These are phyloP conservation scores for Tachina lurida DNA, from an alignment of 2,888 invertebrate genomes.

Conservation along the genomic window DNA sequence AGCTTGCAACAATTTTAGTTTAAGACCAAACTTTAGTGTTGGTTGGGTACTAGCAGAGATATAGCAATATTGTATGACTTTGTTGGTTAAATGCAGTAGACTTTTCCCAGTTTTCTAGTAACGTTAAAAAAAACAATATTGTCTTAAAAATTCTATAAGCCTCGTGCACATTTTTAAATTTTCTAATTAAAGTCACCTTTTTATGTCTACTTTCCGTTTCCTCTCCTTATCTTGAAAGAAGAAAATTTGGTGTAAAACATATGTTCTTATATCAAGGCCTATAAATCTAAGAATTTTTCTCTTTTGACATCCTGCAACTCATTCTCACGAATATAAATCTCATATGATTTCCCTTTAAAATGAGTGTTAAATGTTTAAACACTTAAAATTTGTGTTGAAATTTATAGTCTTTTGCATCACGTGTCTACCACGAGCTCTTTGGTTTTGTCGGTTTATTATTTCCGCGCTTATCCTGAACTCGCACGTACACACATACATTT, in stretches of 20 bases:
- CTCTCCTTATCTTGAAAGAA: conserved; percentile 7
- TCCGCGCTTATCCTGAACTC: conserved; percentile 72
- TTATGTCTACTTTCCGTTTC: conserved; percentile 28
- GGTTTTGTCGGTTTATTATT: conserved; percentile 74
- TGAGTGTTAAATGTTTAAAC: conserved; percentile 78
- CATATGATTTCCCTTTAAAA: conserved; percentile 27
- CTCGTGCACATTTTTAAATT: conserved; percentile 5
- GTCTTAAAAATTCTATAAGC: not conserved
- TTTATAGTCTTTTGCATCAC: conserved; percentile 82
- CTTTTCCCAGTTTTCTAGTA: not conserved
- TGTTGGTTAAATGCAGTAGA: conserved; percentile 33
- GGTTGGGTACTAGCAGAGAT: not conserved
- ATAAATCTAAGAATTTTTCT: conserved; percentile 37
- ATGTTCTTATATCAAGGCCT: conserved; percentile 39
- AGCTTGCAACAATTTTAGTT: too few relatives aligned
- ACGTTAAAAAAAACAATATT: not conserved
- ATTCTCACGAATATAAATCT: conserved; percentile 62
- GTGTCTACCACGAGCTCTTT: conserved; percentile 82
- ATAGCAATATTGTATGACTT: conserved; percentile 43
- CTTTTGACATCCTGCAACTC: conserved; percentile 51
- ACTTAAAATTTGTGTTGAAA: conserved; percentile 79
- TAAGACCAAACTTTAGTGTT: too few relatives aligned
- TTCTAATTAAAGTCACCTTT: conserved; percentile 59
- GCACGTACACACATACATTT: not conserved
- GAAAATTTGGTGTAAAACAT: conserved; percentile 22